A percentile compares a stretch with the other conserved stretches of the same genome.
Conservation (phyloP, 2,113 vertebrate genomes). For the Excalfactoria chinensis region DNA sequence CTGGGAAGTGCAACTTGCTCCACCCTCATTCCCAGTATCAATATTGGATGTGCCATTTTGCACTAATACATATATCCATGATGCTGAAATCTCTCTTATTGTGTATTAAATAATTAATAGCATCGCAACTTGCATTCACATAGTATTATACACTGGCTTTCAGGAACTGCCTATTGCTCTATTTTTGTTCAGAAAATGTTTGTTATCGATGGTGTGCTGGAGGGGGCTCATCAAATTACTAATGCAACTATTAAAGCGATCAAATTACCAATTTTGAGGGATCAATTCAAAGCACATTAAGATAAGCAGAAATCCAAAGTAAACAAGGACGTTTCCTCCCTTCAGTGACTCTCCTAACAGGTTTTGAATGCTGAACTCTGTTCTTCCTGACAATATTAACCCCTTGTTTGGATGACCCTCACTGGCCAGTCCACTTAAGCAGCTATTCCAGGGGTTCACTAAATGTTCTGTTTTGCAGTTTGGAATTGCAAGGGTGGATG, state of each 20-base stretch:
- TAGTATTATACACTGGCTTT: slow-evolving; percentile 27
- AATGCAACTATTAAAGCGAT: slow-evolving; percentile 66
- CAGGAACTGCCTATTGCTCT: slow-evolving; percentile 26
- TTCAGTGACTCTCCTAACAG: neutral
- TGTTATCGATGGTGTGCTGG: slow-evolving; percentile 5
- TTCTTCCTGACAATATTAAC: slow-evolving; percentile 3
- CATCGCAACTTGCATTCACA: neutral
- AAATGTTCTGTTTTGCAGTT: neutral
- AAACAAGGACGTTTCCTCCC: slow-evolving; percentile 32
- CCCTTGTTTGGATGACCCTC: neutral
- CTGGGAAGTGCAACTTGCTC: neutral
- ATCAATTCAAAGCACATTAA: slow-evolving; percentile 38
- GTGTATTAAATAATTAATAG: slow-evolving; percentile 6
- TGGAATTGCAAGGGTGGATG: neutral
- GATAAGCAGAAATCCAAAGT: slow-evolving; percentile 50
- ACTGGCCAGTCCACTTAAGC: neutral
- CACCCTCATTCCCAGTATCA: no score
- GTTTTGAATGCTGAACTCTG: slow-evolving; percentile 14
- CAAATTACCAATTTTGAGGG: slow-evolving; percentile 51
- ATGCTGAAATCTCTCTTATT: neutral
- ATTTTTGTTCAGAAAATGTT: slow-evolving; percentile 31
- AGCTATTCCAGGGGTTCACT: neutral
- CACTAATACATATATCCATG: neutral
- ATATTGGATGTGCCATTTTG: neutral
- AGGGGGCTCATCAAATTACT: slow-evolving; percentile 49